Evolutionary conservation across 2,797 vertebrate species (phyloP), one percentile per base, ranked within the genome.

Genomic region (Margarornis squamiger): DNA sequence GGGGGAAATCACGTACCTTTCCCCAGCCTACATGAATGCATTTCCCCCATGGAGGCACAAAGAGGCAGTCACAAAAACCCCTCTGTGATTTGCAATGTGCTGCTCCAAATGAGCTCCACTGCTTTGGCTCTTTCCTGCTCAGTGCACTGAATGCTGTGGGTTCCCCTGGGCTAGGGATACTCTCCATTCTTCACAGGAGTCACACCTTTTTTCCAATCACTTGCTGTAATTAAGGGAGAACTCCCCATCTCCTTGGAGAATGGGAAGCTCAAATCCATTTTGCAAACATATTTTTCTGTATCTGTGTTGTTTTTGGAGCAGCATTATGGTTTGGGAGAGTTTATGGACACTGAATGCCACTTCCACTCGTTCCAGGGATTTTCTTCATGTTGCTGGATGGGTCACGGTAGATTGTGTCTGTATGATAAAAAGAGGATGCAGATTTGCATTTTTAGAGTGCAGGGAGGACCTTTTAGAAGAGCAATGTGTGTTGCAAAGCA

Each of bases 1-100:
- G 12, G 14, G 32, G 61, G 17, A 77, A 63, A 34, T 21, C 0
- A 39, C 10, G n/a, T 32, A 5, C 16, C 0, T 70, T 54, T 61
- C 17, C 17, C 51, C 18, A 38, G 2, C 20, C 48, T 39, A 1
- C 34, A 22, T 24, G 34, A 22, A 20, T 20, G 12, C 24, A 22
- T 48, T 74, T 71, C 12, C 29, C 45, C 22, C 3, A 2, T 10
- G 20, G 36, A 65, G 38, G 30, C 43, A 63, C 5, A 11, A 30
- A 36, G 22, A 21, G n/a, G 27, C 23, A 75, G 18, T 9, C 34
- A 20, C 15, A 19, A 38, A 48, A 76, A 26, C 1, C 32, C 16
- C 29, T 63, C 51, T 1, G 1, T 13, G 8, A 4, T 41, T 66
- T 57, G 57, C 54, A 57, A 4, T 48, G 39, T 39, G 21, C 24